These are phyloP conservation scores for Macropis europaea DNA, from an alignment of 2,888 invertebrate species.

Conservation along the genomic window DNA sequence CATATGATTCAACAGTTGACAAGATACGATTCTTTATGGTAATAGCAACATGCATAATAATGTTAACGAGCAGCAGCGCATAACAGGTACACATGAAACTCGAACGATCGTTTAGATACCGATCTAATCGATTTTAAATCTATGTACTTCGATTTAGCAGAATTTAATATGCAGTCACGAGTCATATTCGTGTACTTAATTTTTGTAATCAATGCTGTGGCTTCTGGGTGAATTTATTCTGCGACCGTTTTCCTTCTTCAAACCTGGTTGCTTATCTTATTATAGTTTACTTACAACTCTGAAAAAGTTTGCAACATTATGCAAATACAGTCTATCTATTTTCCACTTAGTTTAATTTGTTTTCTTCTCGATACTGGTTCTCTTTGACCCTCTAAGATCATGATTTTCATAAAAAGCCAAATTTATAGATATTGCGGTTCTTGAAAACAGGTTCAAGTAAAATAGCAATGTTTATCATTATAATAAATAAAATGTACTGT, in stretches of 20 bases:
- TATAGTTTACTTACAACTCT: background rate
- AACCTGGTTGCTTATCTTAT: background rate
- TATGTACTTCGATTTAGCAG: background rate
- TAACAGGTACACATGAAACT: background rate
- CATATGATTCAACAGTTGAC: background rate
- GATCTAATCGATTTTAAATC: background rate
- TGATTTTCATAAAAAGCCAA: no score
- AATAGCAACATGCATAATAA: background rate
- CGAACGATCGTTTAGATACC: background rate
- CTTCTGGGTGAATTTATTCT: constrained; percentile 25
- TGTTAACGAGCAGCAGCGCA: background rate
- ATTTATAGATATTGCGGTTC: no score
- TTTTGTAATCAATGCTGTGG: background rate
- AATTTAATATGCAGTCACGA: background rate
- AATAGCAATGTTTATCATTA: no score
- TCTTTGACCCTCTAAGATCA: no score
- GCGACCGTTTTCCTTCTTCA: constrained; percentile 5
- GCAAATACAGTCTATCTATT: constrained; percentile 35
- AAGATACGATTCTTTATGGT: background rate
- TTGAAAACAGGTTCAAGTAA: no score
- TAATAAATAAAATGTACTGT: no score
- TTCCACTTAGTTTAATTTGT: no score
- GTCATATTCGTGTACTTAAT: no score
- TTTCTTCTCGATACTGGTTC: no score
- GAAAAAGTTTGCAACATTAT: constrained; percentile 34